These are phyloP conservation scores for Lysiphlebus fabarum DNA, from an alignment of 1,140 invertebrate genomes.

Conservation along the genomic window DNA sequence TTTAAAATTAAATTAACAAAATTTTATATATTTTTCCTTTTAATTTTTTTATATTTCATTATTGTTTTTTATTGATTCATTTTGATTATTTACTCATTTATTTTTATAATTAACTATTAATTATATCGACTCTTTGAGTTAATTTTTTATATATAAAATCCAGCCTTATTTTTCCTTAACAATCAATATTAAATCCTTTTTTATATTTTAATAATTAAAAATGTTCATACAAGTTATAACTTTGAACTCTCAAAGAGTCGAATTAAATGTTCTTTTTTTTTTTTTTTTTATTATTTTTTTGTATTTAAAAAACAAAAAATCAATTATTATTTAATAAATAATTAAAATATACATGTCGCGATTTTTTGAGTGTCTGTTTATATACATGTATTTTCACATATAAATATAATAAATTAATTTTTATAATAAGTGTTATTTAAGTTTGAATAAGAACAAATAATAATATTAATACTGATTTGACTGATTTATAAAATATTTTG, in stretches of 20 bases:
- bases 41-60: neutral
- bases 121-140: constrained; percentile 4
- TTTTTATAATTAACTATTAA: neutral
- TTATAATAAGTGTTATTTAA: neutral
- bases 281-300: no score
- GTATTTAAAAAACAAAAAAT: neutral
- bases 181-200: neutral
- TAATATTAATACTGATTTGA: neutral
- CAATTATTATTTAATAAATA: neutral
- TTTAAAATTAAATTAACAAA: constrained; percentile 17
- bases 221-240: constrained; percentile 22
- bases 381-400: no score
- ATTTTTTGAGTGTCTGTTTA: no score
- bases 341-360: no score
- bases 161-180: neutral
- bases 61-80: constrained; percentile 1
- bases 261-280: no score
- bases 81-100: neutral
- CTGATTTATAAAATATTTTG: constrained; percentile 33
- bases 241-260: constrained; percentile 18
- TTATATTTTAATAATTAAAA: neutral
- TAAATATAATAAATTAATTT: no score
- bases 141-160: neutral
- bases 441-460: neutral
- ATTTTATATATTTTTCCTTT: constrained; percentile 12